Percentiles rank a stretch among this genome's conserved stretches.
These are phyloP conservation scores for Cirrhinus mrigala DNA, from an alignment of 2,797 vertebrate genomes.

Conservation along the genomic window DNA sequence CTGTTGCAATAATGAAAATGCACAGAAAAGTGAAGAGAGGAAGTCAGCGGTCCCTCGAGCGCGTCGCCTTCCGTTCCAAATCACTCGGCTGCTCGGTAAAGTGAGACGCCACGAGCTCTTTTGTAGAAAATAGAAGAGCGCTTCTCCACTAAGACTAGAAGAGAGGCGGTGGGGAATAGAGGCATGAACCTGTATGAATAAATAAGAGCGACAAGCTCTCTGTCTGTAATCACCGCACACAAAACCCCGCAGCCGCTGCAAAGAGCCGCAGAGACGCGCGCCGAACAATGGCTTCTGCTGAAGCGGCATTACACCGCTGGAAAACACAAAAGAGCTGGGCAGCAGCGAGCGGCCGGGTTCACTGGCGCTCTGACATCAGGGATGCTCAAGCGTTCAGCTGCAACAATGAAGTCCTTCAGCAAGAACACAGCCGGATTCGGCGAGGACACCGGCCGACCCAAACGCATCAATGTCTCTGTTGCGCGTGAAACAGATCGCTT, in stretches of 20 bases:
- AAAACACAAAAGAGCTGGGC: conserved; percentile 59
- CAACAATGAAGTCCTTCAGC: conserved; percentile 29
- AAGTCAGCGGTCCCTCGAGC: neutral
- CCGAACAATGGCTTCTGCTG: conserved; percentile 62
- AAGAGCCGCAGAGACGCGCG: conserved; percentile 44
- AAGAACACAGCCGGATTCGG: neutral
- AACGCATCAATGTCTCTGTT: neutral
- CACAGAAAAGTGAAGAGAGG: conserved; percentile 12
- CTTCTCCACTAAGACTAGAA: conserved; percentile 61
- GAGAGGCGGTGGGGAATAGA: conserved; percentile 60
- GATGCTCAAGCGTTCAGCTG: neutral
- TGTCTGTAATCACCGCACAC: conserved; percentile 51
- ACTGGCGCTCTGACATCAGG: conserved; percentile 16
- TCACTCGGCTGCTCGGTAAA: conserved; percentile 53
- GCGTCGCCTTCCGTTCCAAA: conserved; percentile 48
- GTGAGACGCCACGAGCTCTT: conserved; percentile 48
- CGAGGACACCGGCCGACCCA: neutral
- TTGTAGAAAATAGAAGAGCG: conserved; percentile 30
- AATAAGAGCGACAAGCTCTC: conserved; percentile 56
- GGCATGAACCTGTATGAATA: conserved; percentile 68
- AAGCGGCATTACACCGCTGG: conserved; percentile 53
- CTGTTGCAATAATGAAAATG: neutral
- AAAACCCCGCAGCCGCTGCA: conserved; percentile 49
- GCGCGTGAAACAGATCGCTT: neutral
- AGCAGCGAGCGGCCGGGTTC: conserved; percentile 53